Base-by-base conservation (phyloP, 2,888 invertebrate genomes). In the Parnassius mnemosyne region DNA sequence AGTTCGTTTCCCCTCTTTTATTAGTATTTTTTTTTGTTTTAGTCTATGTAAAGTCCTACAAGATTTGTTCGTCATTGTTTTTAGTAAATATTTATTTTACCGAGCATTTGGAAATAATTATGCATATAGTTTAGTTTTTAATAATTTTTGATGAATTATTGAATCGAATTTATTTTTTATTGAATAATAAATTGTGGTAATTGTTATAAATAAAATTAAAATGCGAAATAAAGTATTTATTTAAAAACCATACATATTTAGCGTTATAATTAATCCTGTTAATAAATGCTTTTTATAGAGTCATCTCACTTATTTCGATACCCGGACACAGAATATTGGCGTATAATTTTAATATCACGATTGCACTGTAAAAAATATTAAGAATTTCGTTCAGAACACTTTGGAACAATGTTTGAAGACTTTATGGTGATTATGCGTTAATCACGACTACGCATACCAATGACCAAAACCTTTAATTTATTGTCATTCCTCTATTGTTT, bases 1-100 rank as follows among this genome's bases (percentile, higher is more conserved):
- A 87, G 81, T 81, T 82, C 73, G 77, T 79, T 83, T 83, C 78
- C 76, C 74, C 73, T 76, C 80, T 85, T 83, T 83, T 83, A 78
- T 84, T 79, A 20, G 20, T 20, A 77, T 76, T 70, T 72, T 75
- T 79, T 80, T 83, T 70, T 74, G 77, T 77, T 69, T 70, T 78
- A 78, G 74, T 76, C 73, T 75, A 72, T 71, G 68, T 71, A 75
- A 74, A 67, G 74, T 43, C 73, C 43, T 43, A 34, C 34, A 34
- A 34, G 34, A 34, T 34, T 34, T 34, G 34, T 34, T 34, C 34
- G 7, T 34, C 7, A 7, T 34, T 34, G 34, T 34, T 34, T 34
- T 7, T 34, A 34, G 7, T 7, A 3, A 25, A 25, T 3, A 7
- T 34, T 34, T 34, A 1, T 7, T 7, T 7, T 5, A 34, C 5